phyloP scores from a whole-genome alignment of 2,113 vertebrate species.

The Tachycineta bicolor region DNA sequence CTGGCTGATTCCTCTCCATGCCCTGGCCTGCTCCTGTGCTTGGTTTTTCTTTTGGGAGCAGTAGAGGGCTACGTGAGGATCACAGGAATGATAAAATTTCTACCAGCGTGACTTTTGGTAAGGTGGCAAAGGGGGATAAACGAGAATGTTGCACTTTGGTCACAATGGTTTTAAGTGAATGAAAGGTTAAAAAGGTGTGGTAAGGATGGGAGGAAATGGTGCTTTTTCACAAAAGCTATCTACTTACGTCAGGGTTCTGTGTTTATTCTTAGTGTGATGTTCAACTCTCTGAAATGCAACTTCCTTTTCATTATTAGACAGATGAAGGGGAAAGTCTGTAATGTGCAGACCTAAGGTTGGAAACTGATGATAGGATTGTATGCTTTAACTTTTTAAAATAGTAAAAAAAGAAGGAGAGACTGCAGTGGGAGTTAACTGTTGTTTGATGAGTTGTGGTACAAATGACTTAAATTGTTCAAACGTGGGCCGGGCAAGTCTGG shows the following conservation, averaged over 20 bases:
- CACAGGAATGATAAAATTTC: background rate
- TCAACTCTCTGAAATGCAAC: background rate
- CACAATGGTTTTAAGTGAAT: background rate
- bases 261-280: background rate
- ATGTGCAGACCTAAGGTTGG: background rate
- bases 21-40: background rate
- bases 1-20: background rate
- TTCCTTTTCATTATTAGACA: background rate
- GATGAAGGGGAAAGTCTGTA: background rate
- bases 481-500: background rate
- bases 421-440: background rate
- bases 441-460: background rate
- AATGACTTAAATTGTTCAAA: background rate
- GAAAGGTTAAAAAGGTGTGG: background rate
- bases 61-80: rapidly evolving
- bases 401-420: background rate
- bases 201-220: background rate
- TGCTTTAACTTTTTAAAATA: background rate
- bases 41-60: background rate
- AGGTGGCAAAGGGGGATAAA: background rate
- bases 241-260: background rate
- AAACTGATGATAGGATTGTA: background rate
- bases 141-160: background rate
- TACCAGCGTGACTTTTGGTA: rapidly evolving
- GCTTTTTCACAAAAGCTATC: background rate